A percentile compares a stretch with the other conserved stretches of the same genome.
Evolutionary conservation across 2,113 vertebrate species (phyloP).

Genomic region (Recurvirostra avosetta): DNA sequence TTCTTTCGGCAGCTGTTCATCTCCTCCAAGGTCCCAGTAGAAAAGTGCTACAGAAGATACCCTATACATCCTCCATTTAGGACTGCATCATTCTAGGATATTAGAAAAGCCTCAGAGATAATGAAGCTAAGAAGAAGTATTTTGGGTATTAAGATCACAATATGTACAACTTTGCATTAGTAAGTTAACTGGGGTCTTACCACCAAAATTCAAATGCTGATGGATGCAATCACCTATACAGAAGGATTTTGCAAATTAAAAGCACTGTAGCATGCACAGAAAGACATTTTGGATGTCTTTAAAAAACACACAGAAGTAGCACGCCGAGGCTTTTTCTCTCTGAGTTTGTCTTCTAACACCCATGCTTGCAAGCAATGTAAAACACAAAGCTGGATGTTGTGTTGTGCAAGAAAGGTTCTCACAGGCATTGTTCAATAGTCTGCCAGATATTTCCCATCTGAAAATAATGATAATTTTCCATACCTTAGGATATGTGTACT

Average conservation of each 20-base stretch:
- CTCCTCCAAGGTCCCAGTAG: not conserved
- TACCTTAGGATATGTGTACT: not conserved
- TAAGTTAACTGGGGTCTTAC: not conserved
- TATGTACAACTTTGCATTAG: not conserved
- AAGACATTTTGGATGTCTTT: not conserved
- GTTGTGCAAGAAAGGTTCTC: not conserved
- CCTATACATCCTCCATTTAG: not conserved
- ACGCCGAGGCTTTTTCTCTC: not conserved
- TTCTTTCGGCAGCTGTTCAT: not conserved
- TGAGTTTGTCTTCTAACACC: not conserved
- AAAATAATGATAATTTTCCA: conserved; percentile 46
- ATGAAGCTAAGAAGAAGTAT: not conserved
- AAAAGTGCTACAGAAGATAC: not conserved
- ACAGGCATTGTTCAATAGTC: not conserved
- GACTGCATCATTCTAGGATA: not conserved
- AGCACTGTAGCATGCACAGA: not conserved
- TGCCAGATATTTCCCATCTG: not conserved
- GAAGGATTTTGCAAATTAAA: not conserved
- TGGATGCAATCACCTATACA: not conserved
- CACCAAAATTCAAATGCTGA: not conserved
- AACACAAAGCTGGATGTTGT: not conserved
- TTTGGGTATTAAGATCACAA: not conserved
- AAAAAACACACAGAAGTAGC: not conserved
- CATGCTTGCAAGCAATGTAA: not conserved
- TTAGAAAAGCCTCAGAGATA: not conserved